phyloP scores from a whole-genome alignment of 2,797 vertebrate genomes.

The Eospalax fontanierii region DNA sequence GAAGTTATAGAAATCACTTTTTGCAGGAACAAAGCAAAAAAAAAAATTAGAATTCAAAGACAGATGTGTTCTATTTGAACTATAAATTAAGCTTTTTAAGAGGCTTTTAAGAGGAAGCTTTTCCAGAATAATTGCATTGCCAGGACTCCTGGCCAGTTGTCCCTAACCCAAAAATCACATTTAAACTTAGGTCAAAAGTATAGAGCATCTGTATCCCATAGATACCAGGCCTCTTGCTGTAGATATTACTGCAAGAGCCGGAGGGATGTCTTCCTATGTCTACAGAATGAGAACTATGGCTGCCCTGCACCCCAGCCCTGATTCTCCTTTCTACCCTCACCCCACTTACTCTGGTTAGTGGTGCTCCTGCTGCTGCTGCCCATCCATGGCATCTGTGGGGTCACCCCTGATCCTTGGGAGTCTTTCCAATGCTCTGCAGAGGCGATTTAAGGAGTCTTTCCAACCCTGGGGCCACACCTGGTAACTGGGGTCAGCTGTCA shows the following conservation, averaged over 20 bases:
- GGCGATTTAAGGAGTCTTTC: background rate
- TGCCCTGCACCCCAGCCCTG: background rate
- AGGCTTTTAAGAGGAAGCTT: constrained; percentile 50
- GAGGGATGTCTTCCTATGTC: fast-evolving
- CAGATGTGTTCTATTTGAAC: constrained; percentile 49
- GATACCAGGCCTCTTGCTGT: background rate
- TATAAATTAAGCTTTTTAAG: constrained; percentile 64
- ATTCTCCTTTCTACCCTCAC: background rate
- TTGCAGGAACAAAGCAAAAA: constrained; percentile 53
- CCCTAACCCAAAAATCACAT: constrained; percentile 62
- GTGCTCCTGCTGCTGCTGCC: background rate
- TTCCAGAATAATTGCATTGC: constrained; percentile 63
- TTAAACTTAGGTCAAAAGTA: constrained; percentile 44
- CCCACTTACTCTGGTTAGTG: background rate
- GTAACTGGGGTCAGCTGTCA: background rate
- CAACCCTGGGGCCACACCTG: background rate
- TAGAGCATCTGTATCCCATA: background rate
- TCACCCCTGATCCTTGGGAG: background rate
- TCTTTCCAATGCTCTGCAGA: background rate
- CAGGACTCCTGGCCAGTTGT: constrained; percentile 5
- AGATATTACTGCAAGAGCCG: background rate
- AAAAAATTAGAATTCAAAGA: constrained; percentile 25
- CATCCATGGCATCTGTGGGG: background rate
- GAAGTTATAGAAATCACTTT: constrained; percentile 46
- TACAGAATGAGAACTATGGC: background rate